Evolutionary conservation across 2,113 vertebrate genomes (phyloP), one percentile per base, ranked within the genome.

Genomic region (Alectura lathami): DNA sequence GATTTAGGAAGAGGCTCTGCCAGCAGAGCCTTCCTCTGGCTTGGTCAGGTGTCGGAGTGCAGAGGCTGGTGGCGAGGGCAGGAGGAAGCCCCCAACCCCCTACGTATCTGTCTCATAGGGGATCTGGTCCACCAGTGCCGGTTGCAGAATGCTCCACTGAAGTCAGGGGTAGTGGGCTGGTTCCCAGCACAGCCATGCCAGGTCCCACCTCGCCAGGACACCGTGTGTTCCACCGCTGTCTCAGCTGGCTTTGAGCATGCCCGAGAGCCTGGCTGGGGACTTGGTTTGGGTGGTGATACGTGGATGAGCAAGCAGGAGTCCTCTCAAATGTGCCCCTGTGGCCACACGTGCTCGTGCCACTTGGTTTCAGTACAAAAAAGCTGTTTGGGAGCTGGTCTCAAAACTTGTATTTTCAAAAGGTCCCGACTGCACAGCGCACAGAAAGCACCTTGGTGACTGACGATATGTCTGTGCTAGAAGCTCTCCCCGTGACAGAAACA

Each of bases 31-130:
- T 62, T 38, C 18, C 50, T 62, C 56, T 80, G 36, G 9, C 8
- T 83, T 50, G 3, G 4, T 32, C 47, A 64, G 48, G 13, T 1
- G 0, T 9, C 0, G 0, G 36, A 47, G 13, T 1, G 0, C 64
- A 77, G 53, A 0, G 0, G 9, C 29, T 29, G 26, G 38, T 22
- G 45, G 13, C 1, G 9, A 85, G 22, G 27, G 29, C 2, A 3
- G 45, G 18, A 70, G 64, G 50, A 74, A 79, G 14, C 3, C 81
- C 54, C 38, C 36, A 40, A 6, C 56, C 3, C 10, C 26, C 36
- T 24, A 0, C 0, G 20, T 2, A 15, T 18, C 51, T 48, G 9
- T 6, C 48, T 53, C 24, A 3, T 3, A 9, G 0, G 2, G 50
- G 45, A 53, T 24, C n/a, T 13, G 48, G 7, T 30, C 78, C 51